phyloP scores from a whole-genome alignment of 1,140 invertebrate genomes.

The Globodera rostochiensis region DNA sequence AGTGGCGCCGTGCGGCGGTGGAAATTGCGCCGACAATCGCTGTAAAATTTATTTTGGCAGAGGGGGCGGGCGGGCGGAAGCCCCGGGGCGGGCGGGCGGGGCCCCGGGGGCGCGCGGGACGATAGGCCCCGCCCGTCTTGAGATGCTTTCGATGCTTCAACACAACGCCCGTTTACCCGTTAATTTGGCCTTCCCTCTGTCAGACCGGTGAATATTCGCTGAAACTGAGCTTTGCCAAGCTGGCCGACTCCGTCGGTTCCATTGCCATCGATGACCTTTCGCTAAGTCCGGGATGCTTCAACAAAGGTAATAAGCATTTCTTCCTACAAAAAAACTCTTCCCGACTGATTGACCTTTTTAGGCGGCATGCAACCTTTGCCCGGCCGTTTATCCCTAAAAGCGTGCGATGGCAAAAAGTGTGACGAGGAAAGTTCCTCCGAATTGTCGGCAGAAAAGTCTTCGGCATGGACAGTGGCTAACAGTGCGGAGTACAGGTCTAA shows the following conservation, averaged over 20 bases:
- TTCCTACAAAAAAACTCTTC: too few relatives aligned
- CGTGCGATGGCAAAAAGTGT: not conserved
- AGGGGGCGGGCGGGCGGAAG: too few relatives aligned
- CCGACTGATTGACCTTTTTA: not conserved
- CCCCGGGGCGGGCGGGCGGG: too few relatives aligned
- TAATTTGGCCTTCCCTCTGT: not conserved
- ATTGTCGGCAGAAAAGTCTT: not conserved
- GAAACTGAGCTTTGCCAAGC: slow-evolving; percentile 50
- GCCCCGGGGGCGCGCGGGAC: too few relatives aligned
- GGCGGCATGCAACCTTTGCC: not conserved
- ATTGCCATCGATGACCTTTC: slow-evolving; percentile 53
- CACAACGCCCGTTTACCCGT: too few relatives aligned
- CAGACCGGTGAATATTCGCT: slow-evolving; percentile 42
- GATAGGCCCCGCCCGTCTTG: too few relatives aligned
- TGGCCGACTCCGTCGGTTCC: slow-evolving; percentile 47
- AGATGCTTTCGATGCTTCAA: too few relatives aligned
- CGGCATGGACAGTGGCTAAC: slow-evolving; percentile 33
- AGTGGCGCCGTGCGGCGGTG: slow-evolving; percentile 43
- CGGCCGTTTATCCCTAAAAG: not conserved
- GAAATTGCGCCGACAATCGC: slow-evolving; percentile 26
- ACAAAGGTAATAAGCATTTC: not conserved
- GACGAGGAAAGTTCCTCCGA: slow-evolving; percentile 14
- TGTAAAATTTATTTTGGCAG: not conserved
- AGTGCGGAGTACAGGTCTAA: slow-evolving; percentile 35
- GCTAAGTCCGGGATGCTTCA: slow-evolving; percentile 53